phyloP scores from a whole-genome alignment of 1,140 invertebrate species.

The Drosophila takahashii region DNA sequence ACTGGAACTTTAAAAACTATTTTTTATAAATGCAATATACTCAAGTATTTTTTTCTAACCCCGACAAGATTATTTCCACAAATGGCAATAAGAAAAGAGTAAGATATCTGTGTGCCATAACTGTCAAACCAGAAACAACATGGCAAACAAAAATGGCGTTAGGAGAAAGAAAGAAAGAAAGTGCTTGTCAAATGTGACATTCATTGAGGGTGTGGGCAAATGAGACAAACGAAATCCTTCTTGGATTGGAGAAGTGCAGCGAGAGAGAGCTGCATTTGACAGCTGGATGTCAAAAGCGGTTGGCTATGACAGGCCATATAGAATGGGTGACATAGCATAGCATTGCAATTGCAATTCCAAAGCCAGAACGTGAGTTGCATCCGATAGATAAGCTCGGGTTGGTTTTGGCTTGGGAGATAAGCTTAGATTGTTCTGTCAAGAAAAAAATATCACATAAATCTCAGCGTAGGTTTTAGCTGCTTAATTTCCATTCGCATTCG shows the following conservation, averaged over 20 bases:
- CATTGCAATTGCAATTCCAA: conserved; percentile 2
- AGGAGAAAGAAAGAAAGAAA: conserved; percentile 8
- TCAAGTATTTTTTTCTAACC: conserved; percentile 3
- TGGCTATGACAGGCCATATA: conserved; percentile 48
- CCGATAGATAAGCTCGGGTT: conserved; percentile 8
- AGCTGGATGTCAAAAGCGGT: conserved; percentile 66
- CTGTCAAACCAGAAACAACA: conserved; percentile 42
- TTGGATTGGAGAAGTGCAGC: conserved; percentile 24
- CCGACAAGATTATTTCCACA: background rate
- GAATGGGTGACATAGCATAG: conserved; percentile 6
- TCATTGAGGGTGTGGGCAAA: conserved; percentile 39
- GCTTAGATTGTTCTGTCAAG: conserved; percentile 10
- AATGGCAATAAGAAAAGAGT: conserved; percentile 3
- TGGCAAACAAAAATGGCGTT: conserved; percentile 40
- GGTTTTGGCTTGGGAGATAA: conserved; percentile 1
- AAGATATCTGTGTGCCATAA: conserved; percentile 26
- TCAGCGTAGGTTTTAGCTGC: conserved; percentile 32
- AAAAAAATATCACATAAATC: conserved; percentile 12
- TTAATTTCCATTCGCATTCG: too few species aligned
- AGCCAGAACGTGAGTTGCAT: conserved; percentile 26
- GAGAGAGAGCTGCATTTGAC: conserved; percentile 54
- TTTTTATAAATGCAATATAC: background rate
- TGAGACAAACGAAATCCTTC: conserved; percentile 23
- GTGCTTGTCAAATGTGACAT: conserved; percentile 62
- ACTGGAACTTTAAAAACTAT: background rate